phyloP scores from a whole-genome alignment of 2,797 vertebrate species.

The Cephalopachus bancanus region DNA sequence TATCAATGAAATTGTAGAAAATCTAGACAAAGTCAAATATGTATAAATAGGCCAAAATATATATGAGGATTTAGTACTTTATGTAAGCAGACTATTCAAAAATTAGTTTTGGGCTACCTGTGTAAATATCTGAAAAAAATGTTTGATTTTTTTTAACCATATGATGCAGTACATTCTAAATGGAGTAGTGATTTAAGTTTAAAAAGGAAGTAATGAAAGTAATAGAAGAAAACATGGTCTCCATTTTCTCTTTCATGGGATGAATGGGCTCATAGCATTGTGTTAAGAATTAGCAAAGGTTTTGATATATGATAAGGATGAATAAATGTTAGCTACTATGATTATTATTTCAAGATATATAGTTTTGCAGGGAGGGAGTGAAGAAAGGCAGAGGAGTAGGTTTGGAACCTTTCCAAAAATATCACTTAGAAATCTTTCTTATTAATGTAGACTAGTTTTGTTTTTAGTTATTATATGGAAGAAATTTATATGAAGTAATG shows the following conservation, averaged over 20 bases:
- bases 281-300: neutral
- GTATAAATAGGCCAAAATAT: neutral
- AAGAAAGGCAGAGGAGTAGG: neutral
- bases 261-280: neutral
- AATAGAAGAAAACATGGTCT: neutral
- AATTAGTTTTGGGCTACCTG: neutral
- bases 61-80: neutral
- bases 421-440: neutral
- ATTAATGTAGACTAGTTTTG: neutral
- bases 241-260: neutral
- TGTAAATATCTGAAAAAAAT: neutral
- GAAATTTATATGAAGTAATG: neutral
- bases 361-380: too few species aligned
- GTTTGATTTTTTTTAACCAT: neutral
- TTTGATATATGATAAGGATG: neutral
- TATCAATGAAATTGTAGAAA: neutral
- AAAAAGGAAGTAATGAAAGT: neutral
- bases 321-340: neutral
- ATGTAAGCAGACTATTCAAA: neutral
- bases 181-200: neutral
- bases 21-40: neutral
- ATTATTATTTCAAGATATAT: neutral
- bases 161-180: neutral
- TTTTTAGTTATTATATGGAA: neutral
- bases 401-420: slow-evolving; percentile 19